phyloP scores from a whole-genome alignment of 1,140 invertebrate species.

The Nymphalis io region DNA sequence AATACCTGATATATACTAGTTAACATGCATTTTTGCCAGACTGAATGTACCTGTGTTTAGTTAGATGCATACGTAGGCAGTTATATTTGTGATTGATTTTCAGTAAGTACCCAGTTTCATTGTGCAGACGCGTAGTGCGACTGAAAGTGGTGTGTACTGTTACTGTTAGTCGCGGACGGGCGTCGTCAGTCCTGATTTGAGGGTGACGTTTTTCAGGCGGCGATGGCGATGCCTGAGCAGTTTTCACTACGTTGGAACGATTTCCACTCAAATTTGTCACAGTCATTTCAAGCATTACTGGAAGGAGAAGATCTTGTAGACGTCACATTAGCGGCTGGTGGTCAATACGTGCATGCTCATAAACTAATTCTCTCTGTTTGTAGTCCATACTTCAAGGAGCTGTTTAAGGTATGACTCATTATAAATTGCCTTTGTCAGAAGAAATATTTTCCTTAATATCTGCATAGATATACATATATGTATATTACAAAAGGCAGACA shows the following conservation, averaged over 20 bases:
- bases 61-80: slow-evolving; percentile 47
- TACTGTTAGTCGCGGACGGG: slow-evolving; percentile 62
- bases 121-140: slow-evolving; percentile 71
- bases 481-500: slow-evolving; percentile 33
- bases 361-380: slow-evolving; percentile 87
- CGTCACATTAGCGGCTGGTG: slow-evolving; percentile 87
- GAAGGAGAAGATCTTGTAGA: slow-evolving; percentile 87
- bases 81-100: slow-evolving; percentile 62
- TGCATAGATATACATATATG: slow-evolving; percentile 40
- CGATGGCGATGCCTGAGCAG: slow-evolving; percentile 82
- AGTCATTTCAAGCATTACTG: slow-evolving; percentile 84
- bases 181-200: slow-evolving; percentile 51
- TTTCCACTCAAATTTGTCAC: slow-evolving; percentile 89
- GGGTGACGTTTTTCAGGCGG: slow-evolving; percentile 51
- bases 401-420: slow-evolving; percentile 85
- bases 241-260: slow-evolving; percentile 93
- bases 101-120: slow-evolving; percentile 68
- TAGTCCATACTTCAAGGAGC: slow-evolving; percentile 87
- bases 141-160: slow-evolving; percentile 71
- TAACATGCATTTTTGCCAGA: slow-evolving; percentile 49
- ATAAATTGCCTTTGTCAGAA: slow-evolving; percentile 45
- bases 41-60: slow-evolving; percentile 35
- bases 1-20: slow-evolving; percentile 46
- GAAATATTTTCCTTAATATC: slow-evolving; percentile 45
- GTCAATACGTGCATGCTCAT: slow-evolving; percentile 85